Evolutionary conservation across 1,140 invertebrate species (phyloP).

Genomic region (Melipona quadrifasciata): DNA sequence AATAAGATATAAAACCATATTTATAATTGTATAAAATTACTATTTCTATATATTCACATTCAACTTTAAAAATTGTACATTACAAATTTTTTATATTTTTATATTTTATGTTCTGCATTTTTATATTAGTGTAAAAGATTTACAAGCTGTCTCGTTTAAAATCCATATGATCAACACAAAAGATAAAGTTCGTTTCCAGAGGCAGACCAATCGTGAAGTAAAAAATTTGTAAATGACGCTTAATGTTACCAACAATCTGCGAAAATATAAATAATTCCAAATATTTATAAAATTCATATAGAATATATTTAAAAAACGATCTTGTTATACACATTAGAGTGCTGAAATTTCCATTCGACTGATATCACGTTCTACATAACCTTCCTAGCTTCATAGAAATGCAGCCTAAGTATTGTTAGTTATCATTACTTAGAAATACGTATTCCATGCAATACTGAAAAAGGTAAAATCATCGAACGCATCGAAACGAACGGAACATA

Average conservation of each 20-base stretch:
- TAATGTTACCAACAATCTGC: neutral
- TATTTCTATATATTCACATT: neutral
- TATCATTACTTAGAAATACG: slow-evolving; percentile 28
- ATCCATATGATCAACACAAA: slow-evolving; percentile 1
- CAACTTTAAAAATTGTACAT: neutral
- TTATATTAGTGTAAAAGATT: neutral
- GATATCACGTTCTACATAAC: neutral
- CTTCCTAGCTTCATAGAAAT: neutral
- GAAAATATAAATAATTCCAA: too few species aligned
- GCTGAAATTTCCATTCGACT: neutral
- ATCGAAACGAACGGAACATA: slow-evolving; percentile 13
- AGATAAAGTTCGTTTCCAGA: neutral
- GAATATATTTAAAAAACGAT: neutral
- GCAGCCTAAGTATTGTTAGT: slow-evolving; percentile 3
- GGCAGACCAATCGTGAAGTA: slow-evolving; percentile 5
- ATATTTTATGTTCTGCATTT: neutral
- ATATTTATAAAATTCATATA: neutral
- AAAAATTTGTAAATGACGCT: neutral
- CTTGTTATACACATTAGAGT: neutral
- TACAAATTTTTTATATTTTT: neutral
- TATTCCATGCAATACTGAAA: slow-evolving; percentile 37
- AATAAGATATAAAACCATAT: neutral
- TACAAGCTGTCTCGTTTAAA: neutral
- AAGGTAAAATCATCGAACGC: slow-evolving; percentile 36
- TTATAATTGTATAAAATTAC: too few species aligned